These are phyloP conservation scores for Acanthococcus lagerstroemiae DNA, from an alignment of 2,888 invertebrate genomes.

Conservation along the genomic window DNA sequence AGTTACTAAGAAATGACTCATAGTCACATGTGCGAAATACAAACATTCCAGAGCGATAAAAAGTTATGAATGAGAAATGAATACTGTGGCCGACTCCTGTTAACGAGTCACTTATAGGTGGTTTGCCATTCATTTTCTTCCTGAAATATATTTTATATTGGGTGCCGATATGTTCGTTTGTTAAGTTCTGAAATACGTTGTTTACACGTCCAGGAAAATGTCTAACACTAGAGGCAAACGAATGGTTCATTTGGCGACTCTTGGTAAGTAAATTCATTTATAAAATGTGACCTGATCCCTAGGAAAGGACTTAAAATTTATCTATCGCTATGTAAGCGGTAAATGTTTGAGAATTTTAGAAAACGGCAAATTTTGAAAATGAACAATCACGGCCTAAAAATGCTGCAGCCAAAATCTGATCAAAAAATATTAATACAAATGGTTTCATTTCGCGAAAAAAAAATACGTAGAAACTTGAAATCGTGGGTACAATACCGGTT, in stretches of 20 bases:
- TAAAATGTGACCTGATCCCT: neutral
- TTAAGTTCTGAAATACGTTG: neutral
- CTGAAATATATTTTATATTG: too few species aligned
- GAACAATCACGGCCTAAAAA: neutral
- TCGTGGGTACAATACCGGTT: neutral
- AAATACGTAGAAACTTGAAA: neutral
- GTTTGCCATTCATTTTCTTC: neutral
- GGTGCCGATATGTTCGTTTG: neutral
- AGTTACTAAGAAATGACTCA: neutral
- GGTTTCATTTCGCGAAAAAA: neutral
- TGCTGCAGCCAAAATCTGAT: neutral
- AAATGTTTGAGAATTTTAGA: neutral
- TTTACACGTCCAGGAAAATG: neutral
- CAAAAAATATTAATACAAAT: neutral
- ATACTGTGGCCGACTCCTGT: neutral
- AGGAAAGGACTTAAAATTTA: too few species aligned
- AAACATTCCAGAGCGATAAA: neutral
- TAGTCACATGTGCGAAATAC: neutral
- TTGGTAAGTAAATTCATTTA: neutral
- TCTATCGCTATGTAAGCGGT: neutral
- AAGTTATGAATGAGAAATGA: neutral
- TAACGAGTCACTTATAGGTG: neutral
- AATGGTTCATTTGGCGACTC: neutral
- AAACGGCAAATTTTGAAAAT: neutral
- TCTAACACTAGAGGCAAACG: neutral